phyloP scores from a whole-genome alignment of 2,888 invertebrate genomes.

The Drosophila pegasa region DNA sequence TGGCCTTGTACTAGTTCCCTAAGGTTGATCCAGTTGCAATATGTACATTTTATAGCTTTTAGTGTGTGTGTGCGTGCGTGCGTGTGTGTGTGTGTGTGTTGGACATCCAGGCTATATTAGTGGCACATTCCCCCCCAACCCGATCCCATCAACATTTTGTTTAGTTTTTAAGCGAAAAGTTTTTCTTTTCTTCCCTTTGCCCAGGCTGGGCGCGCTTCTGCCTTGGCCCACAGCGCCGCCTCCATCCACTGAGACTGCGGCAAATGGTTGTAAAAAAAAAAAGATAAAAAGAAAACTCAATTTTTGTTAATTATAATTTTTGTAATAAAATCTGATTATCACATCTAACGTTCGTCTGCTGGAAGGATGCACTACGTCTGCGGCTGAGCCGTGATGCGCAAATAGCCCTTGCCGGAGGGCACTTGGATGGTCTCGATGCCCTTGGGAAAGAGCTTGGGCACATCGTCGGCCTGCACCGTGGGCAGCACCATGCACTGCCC shows the following conservation, averaged over 20 bases:
- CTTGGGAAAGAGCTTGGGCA: slow-evolving; percentile 89
- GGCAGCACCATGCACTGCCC: slow-evolving; percentile 96
- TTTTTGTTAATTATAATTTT: slow-evolving; percentile 67
- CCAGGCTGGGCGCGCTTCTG: slow-evolving; percentile 48
- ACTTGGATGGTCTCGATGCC: slow-evolving; percentile 89
- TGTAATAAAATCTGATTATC: slow-evolving; percentile 63
- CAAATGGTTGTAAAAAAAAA: slow-evolving; percentile 55
- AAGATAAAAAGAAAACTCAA: slow-evolving; percentile 31
- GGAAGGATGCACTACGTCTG: slow-evolving; percentile 19
- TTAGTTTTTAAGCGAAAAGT: slow-evolving; percentile 67
- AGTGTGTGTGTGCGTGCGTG: too few species aligned
- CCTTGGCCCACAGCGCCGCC: slow-evolving; percentile 31
- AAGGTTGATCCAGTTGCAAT: slow-evolving; percentile 69
- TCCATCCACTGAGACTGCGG: slow-evolving; percentile 21
- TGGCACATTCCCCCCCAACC: slow-evolving; percentile 58
- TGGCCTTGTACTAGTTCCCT: slow-evolving; percentile 53
- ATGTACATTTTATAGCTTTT: slow-evolving; percentile 39
- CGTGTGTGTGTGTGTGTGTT: slow-evolving; percentile 34
- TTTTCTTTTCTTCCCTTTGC: slow-evolving; percentile 37
- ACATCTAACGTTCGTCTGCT: slow-evolving; percentile 14
- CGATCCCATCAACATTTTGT: slow-evolving; percentile 35
- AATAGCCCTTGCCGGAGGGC: slow-evolving; percentile 94
- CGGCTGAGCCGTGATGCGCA: slow-evolving; percentile 88
- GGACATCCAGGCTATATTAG: slow-evolving; percentile 33
- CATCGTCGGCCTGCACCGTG: slow-evolving; percentile 89